Evolutionary conservation across 2,888 invertebrate species (phyloP).

Genomic region (Heliconius cydno): DNA sequence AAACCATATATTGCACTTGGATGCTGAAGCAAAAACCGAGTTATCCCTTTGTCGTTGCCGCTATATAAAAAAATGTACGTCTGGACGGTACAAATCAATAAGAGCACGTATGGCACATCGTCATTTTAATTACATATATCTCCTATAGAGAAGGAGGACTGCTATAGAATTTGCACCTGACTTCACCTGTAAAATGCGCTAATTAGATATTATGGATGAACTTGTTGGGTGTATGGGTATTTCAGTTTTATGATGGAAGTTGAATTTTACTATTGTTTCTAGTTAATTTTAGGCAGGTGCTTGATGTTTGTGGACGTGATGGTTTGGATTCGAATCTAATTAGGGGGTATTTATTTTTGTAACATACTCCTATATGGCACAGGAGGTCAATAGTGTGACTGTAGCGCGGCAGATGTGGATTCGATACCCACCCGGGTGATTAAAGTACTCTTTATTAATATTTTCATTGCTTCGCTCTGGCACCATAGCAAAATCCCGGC

Average conservation of each 20-base stretch:
- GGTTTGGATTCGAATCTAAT: background rate
- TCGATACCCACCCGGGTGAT: no score
- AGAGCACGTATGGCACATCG: slow-evolving; percentile 65
- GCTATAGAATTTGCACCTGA: slow-evolving; percentile 10
- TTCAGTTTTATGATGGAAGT: background rate
- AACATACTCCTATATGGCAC: background rate
- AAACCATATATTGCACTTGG: slow-evolving; percentile 26
- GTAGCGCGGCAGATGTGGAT: no score
- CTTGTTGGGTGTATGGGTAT: no score
- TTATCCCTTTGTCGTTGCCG: slow-evolving; percentile 62
- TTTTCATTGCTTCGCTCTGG: no score
- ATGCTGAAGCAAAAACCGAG: slow-evolving; percentile 44
- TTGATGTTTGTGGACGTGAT: background rate
- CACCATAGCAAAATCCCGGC: no score
- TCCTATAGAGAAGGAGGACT: background rate
- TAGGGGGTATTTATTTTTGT: background rate
- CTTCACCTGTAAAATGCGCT: background rate
- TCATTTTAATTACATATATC: slow-evolving; percentile 67
- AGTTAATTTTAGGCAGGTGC: background rate
- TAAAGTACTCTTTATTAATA: no score
- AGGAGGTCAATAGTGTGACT: no score
- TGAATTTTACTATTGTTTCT: background rate
- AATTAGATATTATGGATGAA: slow-evolving; percentile 5
- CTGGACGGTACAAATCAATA: slow-evolving; percentile 69
- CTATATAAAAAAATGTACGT: slow-evolving; percentile 56